These are phyloP conservation scores for Coregonus suidteri DNA, from an alignment of 2,797 vertebrate species.

Conservation along the genomic window DNA sequence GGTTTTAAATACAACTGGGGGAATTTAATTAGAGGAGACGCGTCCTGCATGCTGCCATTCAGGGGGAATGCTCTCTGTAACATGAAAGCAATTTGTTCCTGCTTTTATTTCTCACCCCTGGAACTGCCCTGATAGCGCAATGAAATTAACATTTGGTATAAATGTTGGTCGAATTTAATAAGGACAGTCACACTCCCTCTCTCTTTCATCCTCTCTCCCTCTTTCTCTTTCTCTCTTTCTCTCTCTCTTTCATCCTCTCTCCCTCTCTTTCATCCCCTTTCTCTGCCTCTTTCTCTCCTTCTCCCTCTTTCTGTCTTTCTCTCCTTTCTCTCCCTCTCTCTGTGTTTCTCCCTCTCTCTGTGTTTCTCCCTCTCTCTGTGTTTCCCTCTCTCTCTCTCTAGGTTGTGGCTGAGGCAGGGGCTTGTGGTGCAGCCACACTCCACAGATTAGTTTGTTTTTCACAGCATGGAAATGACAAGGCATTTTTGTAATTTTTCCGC, in stretches of 20 bases:
- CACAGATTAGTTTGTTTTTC: constrained; percentile 53
- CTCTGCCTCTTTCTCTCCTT: not conserved
- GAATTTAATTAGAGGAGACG: constrained; percentile 69
- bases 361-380: not conserved
- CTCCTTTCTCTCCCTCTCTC: not conserved
- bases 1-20: constrained; percentile 70
- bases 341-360: not conserved
- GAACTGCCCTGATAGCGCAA: constrained; percentile 60
- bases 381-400: not conserved
- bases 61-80: constrained; percentile 62
- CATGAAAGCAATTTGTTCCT: constrained; percentile 74
- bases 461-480: constrained; percentile 53
- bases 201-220: not conserved
- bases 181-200: constrained; percentile 25
- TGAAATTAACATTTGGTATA: constrained; percentile 68
- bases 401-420: constrained; percentile 22
- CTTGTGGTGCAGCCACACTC: constrained; percentile 42
- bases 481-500: constrained; percentile 39
- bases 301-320: not conserved
- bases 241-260: not conserved
- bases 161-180: constrained; percentile 65
- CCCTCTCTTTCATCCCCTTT: not conserved
- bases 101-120: constrained; percentile 62
- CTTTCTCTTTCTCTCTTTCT: not conserved
- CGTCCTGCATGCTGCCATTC: constrained; percentile 53